phyloP scores from a whole-genome alignment of 2,888 invertebrate genomes.

The Metopia argyrocephala region DNA sequence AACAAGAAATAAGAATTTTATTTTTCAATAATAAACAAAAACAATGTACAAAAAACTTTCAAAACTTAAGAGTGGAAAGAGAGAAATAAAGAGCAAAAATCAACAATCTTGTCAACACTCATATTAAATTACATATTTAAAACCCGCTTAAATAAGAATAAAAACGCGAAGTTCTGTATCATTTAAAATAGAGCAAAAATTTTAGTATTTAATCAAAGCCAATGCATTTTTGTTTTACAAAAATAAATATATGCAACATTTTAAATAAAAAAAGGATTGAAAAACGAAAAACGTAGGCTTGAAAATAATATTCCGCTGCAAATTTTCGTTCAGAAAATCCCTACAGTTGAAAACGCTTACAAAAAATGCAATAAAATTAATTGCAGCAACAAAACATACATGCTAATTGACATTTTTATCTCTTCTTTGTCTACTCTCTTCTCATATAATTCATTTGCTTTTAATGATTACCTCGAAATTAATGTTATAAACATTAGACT shows the following conservation, averaged over 20 bases:
- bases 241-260: too few relatives aligned
- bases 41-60: constrained; percentile 11
- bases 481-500: constrained; percentile 64
- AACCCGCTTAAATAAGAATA: too few relatives aligned
- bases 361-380: neutral
- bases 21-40: neutral
- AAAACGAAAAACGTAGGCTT: too few relatives aligned
- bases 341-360: neutral
- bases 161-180: too few relatives aligned
- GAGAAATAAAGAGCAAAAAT: neutral
- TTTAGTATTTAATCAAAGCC: too few relatives aligned
- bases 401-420: constrained; percentile 3
- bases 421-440: neutral
- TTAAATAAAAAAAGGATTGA: too few relatives aligned
- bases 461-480: constrained; percentile 64
- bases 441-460: neutral
- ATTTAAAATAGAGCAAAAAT: too few relatives aligned
- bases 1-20: constrained; percentile 34
- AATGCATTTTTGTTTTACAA: too few relatives aligned
- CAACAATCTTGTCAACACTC: too few relatives aligned
- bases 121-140: too few relatives aligned
- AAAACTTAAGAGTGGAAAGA: neutral
- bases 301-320: too few relatives aligned
- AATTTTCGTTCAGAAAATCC: neutral
- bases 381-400: neutral